Percentiles rank a stretch among this genome's conserved stretches.
Conservation (phyloP, 1,140 invertebrate genomes). For the Drosophila lacertosa region DNA sequence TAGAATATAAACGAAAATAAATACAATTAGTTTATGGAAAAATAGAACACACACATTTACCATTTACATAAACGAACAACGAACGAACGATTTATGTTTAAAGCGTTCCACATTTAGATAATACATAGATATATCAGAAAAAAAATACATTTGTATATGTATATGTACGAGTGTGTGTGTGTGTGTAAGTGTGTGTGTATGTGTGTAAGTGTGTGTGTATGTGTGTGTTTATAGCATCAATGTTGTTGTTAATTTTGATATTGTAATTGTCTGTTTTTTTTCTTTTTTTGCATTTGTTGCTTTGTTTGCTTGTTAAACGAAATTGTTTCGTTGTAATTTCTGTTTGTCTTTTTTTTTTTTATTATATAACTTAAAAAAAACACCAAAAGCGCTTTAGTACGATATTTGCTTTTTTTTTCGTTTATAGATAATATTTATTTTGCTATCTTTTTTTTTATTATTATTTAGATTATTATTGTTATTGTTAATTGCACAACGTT, state of each 20-base stretch:
- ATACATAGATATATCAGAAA: slow-evolving; percentile 76
- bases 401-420: slow-evolving; percentile 71
- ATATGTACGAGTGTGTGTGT: slow-evolving; percentile 29
- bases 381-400: slow-evolving; percentile 78
- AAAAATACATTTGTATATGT: slow-evolving; percentile 61
- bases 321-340: slow-evolving; percentile 35
- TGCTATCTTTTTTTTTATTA: slow-evolving; percentile 23
- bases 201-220: slow-evolving; percentile 36
- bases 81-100: slow-evolving; percentile 84
- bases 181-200: slow-evolving; percentile 22
- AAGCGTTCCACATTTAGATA: slow-evolving; percentile 84
- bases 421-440: slow-evolving; percentile 51
- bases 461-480: slow-evolving; percentile 25
- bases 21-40: slow-evolving; percentile 73
- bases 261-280: slow-evolving; percentile 36
- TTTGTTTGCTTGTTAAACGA: slow-evolving; percentile 36
- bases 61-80: slow-evolving; percentile 83
- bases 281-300: slow-evolving; percentile 19
- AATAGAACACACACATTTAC: slow-evolving; percentile 80
- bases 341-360: slow-evolving; percentile 43
- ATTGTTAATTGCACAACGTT: slow-evolving; percentile 72
- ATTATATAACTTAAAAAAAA: slow-evolving; percentile 69
- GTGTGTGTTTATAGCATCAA: slow-evolving; percentile 47
- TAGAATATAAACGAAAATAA: slow-evolving; percentile 42
- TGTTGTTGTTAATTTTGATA: slow-evolving; percentile 67